Percentiles rank a stretch among this genome's conserved stretches.
These are phyloP conservation scores for Hyperopisus bebe DNA, from an alignment of 2,113 vertebrate species.

Conservation along the genomic window DNA sequence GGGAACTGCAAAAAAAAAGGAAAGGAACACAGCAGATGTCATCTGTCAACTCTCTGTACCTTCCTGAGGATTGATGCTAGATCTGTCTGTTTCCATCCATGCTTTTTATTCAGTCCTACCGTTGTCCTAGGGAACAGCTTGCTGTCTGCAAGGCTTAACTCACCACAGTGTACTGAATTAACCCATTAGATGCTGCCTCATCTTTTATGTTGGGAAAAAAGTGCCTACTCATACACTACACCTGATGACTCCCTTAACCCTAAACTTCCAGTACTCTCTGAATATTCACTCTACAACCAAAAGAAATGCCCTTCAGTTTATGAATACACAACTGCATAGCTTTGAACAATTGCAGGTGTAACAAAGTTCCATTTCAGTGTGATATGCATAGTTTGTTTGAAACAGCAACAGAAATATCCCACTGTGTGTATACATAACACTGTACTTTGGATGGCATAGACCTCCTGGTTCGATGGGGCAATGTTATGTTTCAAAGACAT, in stretches of 20 bases:
- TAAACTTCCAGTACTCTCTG: background rate
- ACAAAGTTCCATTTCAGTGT: background rate
- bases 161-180: background rate
- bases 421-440: background rate
- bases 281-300: background rate
- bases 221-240: background rate
- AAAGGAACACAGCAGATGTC: background rate
- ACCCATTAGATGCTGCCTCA: background rate
- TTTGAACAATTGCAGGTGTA: background rate
- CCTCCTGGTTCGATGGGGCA: background rate
- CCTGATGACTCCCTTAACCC: background rate
- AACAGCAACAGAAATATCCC: background rate
- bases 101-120: background rate
- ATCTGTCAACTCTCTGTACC: background rate
- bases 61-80: background rate
- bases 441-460: background rate
- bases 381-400: background rate
- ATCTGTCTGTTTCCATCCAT: background rate
- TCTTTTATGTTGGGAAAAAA: background rate
- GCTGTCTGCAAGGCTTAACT: background rate
- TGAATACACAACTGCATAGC: background rate
- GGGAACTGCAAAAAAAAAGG: background rate
- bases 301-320: background rate
- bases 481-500: background rate
- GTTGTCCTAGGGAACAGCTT: background rate